Base-by-base conservation (phyloP, 1,140 invertebrate genomes). In the Solenopsis invicta region DNA sequence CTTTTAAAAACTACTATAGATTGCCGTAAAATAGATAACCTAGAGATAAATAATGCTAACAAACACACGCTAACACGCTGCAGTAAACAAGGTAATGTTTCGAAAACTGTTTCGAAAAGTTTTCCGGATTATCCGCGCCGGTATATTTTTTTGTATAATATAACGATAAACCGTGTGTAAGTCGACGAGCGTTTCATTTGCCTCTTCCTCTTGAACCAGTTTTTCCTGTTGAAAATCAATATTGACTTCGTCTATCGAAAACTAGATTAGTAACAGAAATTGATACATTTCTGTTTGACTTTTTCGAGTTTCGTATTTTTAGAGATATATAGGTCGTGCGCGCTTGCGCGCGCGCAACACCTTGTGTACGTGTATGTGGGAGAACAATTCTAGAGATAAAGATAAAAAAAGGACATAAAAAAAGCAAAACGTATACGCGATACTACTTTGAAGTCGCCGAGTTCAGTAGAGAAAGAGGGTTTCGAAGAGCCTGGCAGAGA, bases 201-300 rank as follows among this genome's bases (percentile, higher is more conserved):
- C 48, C 34, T 41, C 18, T 81, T n/a, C 16, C 45, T 59, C 54
- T 59, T 29, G 67, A 74, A 21, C 16, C 0, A 21, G 18, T 64
- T 61, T 48, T 80, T 78, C 13, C 21, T 56, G 78, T 74, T 87
- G 71, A 87, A 85, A 90, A 90, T 59, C 80, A 90, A 90, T 88
- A 90, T 61, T 59, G 67, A 74, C 12, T 29, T 41, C 12, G n/a
- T 24, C 21, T 81, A 45, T 48, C 45, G 54, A 74, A 48, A 61
- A 75, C n/a, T 75, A 21, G 56, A 84, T 84, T 84, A 84, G 34
- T 56, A 74, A 13, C 37, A 59, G 54, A 59, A 82, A 74, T 29
- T 37, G 37, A 61, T 61, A 45, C 24, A 74, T 61, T 61, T 82
- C 41, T 69, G 13, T 75, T 84, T 61, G 41, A 48, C 41, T 59